Base-by-base conservation (phyloP, 30 jellyfish, hydroid and myxozoan species). In the Aurelia sp. region DNA sequence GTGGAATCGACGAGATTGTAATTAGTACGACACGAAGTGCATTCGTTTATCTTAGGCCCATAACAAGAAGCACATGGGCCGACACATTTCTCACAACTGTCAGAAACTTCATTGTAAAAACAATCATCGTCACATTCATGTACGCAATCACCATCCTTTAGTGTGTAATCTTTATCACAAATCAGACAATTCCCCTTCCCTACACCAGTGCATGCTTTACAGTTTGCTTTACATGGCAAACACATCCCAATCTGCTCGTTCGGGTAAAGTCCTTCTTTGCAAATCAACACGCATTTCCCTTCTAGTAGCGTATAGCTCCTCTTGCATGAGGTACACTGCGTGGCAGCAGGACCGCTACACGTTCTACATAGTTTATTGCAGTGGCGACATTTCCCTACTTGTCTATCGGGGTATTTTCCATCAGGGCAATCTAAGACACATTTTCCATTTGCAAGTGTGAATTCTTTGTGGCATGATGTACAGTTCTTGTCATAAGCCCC, bases 191-290 rank as follows among this genome's bases (percentile, higher is more conserved):
- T 90, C 53, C 69, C 76, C 17, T 66, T 55, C 6, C 65, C 67
- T 9, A 95, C 74, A 12, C 99, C 97, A 1, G 85, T 57, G 79
- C 99, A 94, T 7, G 79, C 79, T 74, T 41, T 68, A 76, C 99
- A 88, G 6, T 66, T 62, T 1, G 71, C 57, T 72, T 84, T 91
- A 58, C 99, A 94, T 33, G 86, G 87, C 76, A 74, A 75, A 68
- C 96, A 87, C 18, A 16, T 41, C 30, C 84, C 81, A 30, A 40
- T 47, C 1, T 33, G 18, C n/a, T 21, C 82, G 48, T 87, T 89
- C 12, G 87, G 83, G 74, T 74, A 87, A 44, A 3, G 41, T 13
- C 90, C 87, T 11, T 77, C 96, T 21, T 78, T 61, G 72, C 96
- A 87, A 27, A 50, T 52, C 79, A 87, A 74, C 47, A 59, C 21